Evolutionary conservation across 2,113 vertebrate genomes (phyloP).

Genomic region (Herpetotheres cachinnans): DNA sequence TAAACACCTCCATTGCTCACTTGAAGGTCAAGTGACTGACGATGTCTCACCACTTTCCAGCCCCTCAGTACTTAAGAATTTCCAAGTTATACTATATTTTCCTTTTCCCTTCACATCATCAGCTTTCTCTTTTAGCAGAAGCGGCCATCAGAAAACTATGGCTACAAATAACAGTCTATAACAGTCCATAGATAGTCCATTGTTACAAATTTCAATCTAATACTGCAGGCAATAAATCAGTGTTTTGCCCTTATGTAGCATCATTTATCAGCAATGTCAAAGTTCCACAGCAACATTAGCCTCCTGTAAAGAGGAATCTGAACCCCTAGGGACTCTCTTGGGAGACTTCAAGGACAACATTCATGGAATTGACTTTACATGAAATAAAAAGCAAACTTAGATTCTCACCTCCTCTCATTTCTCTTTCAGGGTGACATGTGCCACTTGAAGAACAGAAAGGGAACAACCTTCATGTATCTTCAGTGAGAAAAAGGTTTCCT

Average conservation of each 20-base stretch:
- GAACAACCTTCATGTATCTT: neutral
- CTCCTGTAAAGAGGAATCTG: neutral
- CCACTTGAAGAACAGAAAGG: neutral
- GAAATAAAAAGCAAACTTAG: neutral
- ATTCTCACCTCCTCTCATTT: neutral
- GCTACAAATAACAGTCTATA: slow-evolving; percentile 14
- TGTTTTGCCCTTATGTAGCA: neutral
- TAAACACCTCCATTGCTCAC: slow-evolving; percentile 27
- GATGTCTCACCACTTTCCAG: neutral
- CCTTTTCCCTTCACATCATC: neutral
- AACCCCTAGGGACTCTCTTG: neutral
- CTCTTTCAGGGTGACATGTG: neutral
- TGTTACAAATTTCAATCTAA: slow-evolving; percentile 35
- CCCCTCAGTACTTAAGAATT: slow-evolving; percentile 3
- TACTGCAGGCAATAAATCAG: slow-evolving; percentile 32
- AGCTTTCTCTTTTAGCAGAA: neutral
- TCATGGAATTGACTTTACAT: neutral
- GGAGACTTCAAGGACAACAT: neutral
- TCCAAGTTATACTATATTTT: slow-evolving; percentile 6
- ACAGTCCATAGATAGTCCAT: neutral
- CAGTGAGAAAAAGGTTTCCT: neutral
- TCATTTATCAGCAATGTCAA: slow-evolving; percentile 42
- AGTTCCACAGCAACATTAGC: neutral
- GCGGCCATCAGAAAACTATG: neutral
- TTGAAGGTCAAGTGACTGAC: slow-evolving; percentile 51